A percentile compares a stretch with the other conserved stretches of the same genome.
phyloP scores from a whole-genome alignment of 2,113 vertebrate genomes.

The Tachuris rubrigastra region DNA sequence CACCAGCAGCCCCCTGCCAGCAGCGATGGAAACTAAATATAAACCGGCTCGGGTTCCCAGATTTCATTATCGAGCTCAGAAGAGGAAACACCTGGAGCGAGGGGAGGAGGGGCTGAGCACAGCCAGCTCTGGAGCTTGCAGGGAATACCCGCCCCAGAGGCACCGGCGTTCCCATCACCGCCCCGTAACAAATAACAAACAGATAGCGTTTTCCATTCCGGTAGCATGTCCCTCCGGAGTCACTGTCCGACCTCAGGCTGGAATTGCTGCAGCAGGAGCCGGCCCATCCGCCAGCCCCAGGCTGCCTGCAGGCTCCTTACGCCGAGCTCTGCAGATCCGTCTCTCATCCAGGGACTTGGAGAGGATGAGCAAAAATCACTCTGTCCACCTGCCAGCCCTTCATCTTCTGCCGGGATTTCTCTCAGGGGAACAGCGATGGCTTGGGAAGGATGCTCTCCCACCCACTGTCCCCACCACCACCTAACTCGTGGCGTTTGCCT shows the following conservation, averaged over 20 bases:
- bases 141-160: neutral
- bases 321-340: neutral
- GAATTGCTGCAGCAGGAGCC: neutral
- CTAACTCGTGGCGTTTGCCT: fast-evolving
- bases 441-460: neutral
- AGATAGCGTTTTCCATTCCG: neutral
- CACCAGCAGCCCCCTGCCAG: neutral
- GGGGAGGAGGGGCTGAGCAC: slow-evolving; percentile 20
- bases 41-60: neutral
- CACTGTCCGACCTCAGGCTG: neutral
- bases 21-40: slow-evolving; percentile 26
- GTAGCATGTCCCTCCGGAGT: fast-evolving
- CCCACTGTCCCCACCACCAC: neutral
- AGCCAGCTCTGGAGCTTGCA: neutral
- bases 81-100: slow-evolving; percentile 65
- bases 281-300: neutral
- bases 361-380: neutral
- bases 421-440: fast-evolving
- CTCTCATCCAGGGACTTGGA: fast-evolving
- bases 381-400: neutral
- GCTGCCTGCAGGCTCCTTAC: neutral
- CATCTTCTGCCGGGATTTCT: neutral
- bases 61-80: slow-evolving; percentile 40
- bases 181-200: neutral
- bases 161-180: neutral